Percentiles rank a stretch among this genome's conserved stretches.
Conservation (phyloP, 2,888 invertebrate genomes). For the Caprella mutica region DNA sequence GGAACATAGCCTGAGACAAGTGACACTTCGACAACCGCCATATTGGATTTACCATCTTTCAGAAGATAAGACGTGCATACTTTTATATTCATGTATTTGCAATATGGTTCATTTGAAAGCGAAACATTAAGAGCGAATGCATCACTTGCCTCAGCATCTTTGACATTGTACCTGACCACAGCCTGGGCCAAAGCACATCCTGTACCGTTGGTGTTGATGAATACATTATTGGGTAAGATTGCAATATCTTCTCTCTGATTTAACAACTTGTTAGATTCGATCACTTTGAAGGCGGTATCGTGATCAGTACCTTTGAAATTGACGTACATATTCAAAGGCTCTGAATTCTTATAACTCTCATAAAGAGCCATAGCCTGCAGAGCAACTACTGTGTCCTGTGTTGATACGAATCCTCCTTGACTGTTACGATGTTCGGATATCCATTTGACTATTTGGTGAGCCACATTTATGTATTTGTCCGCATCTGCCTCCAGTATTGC, state of each 20-base stretch:
- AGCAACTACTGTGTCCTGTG: constrained; percentile 54
- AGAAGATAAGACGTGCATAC: constrained; percentile 29
- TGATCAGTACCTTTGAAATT: constrained; percentile 40
- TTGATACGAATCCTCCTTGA: constrained; percentile 61
- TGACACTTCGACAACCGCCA: constrained; percentile 44
- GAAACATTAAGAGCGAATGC: constrained; percentile 44
- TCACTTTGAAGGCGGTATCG: no score
- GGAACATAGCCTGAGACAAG: constrained; percentile 42
- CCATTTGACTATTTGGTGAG: constrained; percentile 58
- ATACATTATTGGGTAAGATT: constrained; percentile 43
- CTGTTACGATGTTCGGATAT: constrained; percentile 55
- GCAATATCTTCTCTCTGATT: constrained; percentile 44
- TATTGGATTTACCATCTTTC: constrained; percentile 47
- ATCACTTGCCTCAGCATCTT: constrained; percentile 38
- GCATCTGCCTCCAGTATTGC: constrained; percentile 48
- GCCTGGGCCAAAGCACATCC: constrained; percentile 49
- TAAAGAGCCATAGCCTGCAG: constrained; percentile 41
- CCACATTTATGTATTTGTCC: constrained; percentile 46
- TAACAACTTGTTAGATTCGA: constrained; percentile 45
- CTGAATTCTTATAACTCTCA: constrained; percentile 40
- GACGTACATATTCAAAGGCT: constrained; percentile 43
- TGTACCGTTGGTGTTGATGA: constrained; percentile 45
- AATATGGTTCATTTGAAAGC: constrained; percentile 36
- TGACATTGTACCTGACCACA: constrained; percentile 46
- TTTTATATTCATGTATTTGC: constrained; percentile 34